Conservation (phyloP, 2,113 vertebrate species). For the Narcine bancroftii region DNA sequence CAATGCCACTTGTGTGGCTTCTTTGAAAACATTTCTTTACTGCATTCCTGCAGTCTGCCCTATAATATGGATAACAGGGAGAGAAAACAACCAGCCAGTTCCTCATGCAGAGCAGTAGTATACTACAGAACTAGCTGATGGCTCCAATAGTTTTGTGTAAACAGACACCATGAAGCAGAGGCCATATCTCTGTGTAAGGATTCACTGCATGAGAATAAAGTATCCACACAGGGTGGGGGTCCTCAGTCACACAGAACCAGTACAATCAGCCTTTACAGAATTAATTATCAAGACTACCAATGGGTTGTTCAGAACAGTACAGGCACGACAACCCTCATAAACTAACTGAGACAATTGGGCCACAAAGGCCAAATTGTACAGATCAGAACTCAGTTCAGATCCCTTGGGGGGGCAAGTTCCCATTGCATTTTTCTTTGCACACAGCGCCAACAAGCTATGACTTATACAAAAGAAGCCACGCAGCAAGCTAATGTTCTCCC, state of each 20-base stretch:
- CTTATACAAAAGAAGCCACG: slow-evolving; percentile 13
- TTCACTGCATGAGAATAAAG: not conserved
- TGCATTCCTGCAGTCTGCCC: not conserved
- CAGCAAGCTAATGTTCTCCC: not conserved
- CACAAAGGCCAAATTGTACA: not conserved
- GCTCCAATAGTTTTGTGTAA: not conserved
- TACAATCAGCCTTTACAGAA: not conserved
- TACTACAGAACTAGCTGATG: not conserved
- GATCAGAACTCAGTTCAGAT: not conserved
- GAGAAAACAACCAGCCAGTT: not conserved
- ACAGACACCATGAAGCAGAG: not conserved
- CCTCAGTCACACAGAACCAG: not conserved
- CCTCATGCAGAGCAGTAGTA: not conserved
- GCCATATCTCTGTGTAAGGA: not conserved
- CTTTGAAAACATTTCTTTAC: not conserved
- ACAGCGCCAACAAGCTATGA: not conserved
- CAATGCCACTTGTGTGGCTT: no score
- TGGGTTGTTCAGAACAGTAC: not conserved
- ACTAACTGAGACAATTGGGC: not conserved
- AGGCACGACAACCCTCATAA: not conserved
- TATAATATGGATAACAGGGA: not conserved
- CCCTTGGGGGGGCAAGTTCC: not conserved
- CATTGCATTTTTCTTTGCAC: not conserved
- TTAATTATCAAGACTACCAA: not conserved
- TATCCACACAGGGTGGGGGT: not conserved